Percentiles rank a stretch among this genome's conserved stretches.
Conservation (phyloP, 2,113 vertebrate genomes). For the Noturus placidus region DNA sequence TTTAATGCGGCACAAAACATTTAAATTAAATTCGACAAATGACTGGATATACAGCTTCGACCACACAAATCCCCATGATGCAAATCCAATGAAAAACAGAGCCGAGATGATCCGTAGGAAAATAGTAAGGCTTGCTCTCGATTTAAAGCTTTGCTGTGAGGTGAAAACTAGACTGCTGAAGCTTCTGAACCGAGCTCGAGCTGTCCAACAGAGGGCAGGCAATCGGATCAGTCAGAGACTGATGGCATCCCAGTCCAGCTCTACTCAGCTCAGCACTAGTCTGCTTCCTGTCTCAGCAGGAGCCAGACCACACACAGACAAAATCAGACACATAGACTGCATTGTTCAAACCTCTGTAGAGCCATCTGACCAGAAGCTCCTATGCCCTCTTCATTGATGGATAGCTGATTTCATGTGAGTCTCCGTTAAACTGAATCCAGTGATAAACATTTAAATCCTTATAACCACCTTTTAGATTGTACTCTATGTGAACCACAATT, state of each 20-base stretch:
- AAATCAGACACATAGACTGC: slow-evolving; percentile 7
- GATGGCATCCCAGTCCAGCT: slow-evolving; percentile 21
- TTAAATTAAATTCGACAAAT: not conserved
- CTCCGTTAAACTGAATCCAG: not conserved
- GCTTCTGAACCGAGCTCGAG: not conserved
- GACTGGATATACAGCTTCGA: not conserved
- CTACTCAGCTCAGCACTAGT: slow-evolving; percentile 19
- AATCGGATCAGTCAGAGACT: slow-evolving; percentile 30
- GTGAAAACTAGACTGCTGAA: not conserved
- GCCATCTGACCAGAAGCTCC: slow-evolving; percentile 15
- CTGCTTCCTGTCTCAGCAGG: slow-evolving; percentile 36
- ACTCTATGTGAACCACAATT: not conserved
- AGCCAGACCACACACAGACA: slow-evolving; percentile 29
- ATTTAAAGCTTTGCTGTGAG: not conserved
- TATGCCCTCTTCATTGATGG: not conserved
- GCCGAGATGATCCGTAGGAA: not conserved
- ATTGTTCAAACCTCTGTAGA: slow-evolving; percentile 29
- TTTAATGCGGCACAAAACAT: slow-evolving; percentile 16
- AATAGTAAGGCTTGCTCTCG: not conserved
- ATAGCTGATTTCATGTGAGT: slow-evolving; percentile 29
- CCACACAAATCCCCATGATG: not conserved
- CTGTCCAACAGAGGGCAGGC: slow-evolving; percentile 50
- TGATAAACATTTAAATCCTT: not conserved
- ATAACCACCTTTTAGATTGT: not conserved
- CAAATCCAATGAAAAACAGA: not conserved